These are phyloP conservation scores for Callinectes sapidus DNA, from an alignment of 2,888 invertebrate species.

Conservation along the genomic window DNA sequence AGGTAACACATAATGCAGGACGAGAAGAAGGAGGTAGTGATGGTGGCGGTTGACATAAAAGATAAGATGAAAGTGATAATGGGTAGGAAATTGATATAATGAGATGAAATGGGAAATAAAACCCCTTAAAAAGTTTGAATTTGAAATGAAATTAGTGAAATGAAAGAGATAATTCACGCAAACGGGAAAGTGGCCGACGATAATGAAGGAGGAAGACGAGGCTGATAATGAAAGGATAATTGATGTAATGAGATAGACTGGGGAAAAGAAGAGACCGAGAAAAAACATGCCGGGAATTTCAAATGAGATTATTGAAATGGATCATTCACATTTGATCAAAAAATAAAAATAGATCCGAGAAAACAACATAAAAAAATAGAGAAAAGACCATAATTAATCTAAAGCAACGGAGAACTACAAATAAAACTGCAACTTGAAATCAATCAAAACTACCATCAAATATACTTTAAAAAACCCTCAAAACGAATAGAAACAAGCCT, in stretches of 20 bases:
- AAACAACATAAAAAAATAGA: background rate
- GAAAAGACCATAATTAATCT: background rate
- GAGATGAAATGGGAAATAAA: too few relatives aligned
- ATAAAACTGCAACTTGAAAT: background rate
- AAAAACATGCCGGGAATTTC: background rate
- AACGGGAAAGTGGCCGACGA: background rate
- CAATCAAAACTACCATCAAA: background rate
- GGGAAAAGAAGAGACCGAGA: background rate
- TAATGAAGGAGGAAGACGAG: background rate
- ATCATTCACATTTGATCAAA: background rate
- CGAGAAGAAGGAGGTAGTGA: background rate
- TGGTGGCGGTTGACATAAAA: background rate
- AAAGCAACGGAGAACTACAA: background rate
- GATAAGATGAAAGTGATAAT: too few relatives aligned
- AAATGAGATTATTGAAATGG: background rate
- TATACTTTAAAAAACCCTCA: background rate
- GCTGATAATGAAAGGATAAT: slow-evolving; percentile 4
- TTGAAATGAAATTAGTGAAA: too few relatives aligned
- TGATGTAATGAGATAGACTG: background rate
- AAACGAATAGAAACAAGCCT: too few relatives aligned
- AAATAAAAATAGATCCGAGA: background rate
- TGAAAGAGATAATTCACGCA: too few relatives aligned
- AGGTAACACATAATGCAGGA: background rate
- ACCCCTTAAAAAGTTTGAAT: too few relatives aligned
- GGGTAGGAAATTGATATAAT: too few relatives aligned